Evolutionary conservation across 2,888 invertebrate species (phyloP).

Genomic region (Lamellibrachia columna): DNA sequence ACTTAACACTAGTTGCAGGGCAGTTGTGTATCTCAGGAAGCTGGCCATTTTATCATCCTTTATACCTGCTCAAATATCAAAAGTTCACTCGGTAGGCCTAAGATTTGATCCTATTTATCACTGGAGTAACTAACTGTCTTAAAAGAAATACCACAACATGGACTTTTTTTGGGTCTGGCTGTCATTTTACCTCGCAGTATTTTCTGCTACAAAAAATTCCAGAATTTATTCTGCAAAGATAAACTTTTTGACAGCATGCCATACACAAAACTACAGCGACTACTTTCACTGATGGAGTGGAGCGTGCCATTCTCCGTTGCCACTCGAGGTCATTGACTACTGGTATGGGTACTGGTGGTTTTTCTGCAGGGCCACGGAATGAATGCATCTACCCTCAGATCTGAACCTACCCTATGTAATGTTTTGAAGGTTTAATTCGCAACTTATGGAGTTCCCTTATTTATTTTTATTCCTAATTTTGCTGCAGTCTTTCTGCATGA

Average conservation of each 20-base stretch:
- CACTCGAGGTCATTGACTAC: not conserved
- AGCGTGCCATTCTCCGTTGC: not conserved
- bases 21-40: not conserved
- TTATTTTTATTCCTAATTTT: not conserved
- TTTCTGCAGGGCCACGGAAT: not conserved
- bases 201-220: not conserved
- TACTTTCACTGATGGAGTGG: not conserved
- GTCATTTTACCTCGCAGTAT: not conserved
- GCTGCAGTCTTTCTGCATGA: no score
- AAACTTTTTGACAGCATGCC: not conserved
- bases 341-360: not conserved
- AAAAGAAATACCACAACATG: not conserved
- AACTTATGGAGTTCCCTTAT: not conserved
- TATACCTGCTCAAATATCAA: not conserved
- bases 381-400: no score
- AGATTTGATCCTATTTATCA: not conserved
- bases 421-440: not conserved
- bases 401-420: not conserved
- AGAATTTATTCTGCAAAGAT: not conserved
- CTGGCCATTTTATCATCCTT: not conserved
- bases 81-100: not conserved
- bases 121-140: not conserved
- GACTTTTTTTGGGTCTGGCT: not conserved
- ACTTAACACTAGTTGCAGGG: not conserved
- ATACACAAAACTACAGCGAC: not conserved